Conservation (phyloP, 2,888 invertebrate genomes). For the Nebria brevicollis region DNA sequence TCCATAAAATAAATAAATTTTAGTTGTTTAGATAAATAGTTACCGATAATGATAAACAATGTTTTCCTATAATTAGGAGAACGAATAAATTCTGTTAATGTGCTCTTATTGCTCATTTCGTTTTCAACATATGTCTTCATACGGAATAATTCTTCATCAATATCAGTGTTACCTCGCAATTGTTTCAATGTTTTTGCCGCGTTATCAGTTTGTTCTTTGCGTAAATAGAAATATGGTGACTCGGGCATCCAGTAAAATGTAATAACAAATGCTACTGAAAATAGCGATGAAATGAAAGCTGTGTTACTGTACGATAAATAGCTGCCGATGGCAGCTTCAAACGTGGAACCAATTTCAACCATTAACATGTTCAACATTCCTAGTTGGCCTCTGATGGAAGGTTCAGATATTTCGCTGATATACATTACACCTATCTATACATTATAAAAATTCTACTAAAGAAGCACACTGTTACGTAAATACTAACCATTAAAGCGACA, state of each 20-base stretch:
- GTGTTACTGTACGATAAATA: background rate
- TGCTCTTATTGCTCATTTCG: slow-evolving; percentile 58
- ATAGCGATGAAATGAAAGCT: slow-evolving; percentile 55
- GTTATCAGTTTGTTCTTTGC: slow-evolving; percentile 57
- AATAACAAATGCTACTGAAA: slow-evolving; percentile 59
- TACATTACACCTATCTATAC: slow-evolving; percentile 67
- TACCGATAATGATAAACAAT: slow-evolving; percentile 48
- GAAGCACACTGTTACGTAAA: background rate
- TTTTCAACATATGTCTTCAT: slow-evolving; percentile 58
- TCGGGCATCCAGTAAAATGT: slow-evolving; percentile 63
- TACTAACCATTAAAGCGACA: slow-evolving; percentile 60
- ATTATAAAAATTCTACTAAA: background rate
- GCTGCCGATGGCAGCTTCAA: background rate
- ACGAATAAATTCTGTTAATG: slow-evolving; percentile 57
- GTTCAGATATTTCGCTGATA: slow-evolving; percentile 67
- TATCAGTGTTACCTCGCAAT: slow-evolving; percentile 58
- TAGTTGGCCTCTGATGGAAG: slow-evolving; percentile 64
- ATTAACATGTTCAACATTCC: slow-evolving; percentile 48
- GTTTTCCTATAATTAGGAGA: slow-evolving; percentile 46
- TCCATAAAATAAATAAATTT: background rate
- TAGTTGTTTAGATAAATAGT: background rate
- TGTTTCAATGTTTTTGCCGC: slow-evolving; percentile 55
- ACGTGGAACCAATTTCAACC: background rate
- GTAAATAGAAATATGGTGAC: slow-evolving; percentile 63
- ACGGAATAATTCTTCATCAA: slow-evolving; percentile 60